Conservation (phyloP, 2,113 vertebrate species). For the Mobula hypostoma region DNA sequence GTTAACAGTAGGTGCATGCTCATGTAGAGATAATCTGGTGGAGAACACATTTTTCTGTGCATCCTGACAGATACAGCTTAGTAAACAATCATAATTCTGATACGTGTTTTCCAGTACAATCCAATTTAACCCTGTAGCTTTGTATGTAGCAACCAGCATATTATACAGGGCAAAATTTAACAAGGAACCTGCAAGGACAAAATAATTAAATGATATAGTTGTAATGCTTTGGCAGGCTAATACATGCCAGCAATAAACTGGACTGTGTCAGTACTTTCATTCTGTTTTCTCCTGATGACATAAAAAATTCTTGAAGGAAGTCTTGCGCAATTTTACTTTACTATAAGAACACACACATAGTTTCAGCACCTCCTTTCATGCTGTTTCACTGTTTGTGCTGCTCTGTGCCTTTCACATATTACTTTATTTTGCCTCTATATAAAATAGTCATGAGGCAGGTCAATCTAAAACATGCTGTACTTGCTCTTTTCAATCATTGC, state of each 20-base stretch:
- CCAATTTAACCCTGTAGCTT: too few species aligned
- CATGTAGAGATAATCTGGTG: too few species aligned
- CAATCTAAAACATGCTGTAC: not conserved
- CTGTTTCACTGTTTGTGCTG: not conserved
- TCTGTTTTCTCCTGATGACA: not conserved
- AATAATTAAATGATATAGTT: not conserved
- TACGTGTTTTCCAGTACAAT: too few species aligned
- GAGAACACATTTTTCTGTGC: too few species aligned
- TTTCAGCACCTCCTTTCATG: not conserved
- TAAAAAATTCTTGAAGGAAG: not conserved
- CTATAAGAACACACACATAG: not conserved
- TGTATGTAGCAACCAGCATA: not conserved
- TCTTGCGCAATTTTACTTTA: not conserved
- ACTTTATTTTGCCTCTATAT: not conserved
- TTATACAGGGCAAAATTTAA: not conserved
- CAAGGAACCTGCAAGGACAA: not conserved
- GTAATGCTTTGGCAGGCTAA: not conserved
- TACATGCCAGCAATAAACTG: not conserved
- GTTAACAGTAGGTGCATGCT: too few species aligned
- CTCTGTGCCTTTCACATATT: not conserved
- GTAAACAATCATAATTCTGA: too few species aligned
- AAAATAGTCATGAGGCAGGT: slow-evolving; percentile 9
- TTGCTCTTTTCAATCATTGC: slow-evolving; percentile 6
- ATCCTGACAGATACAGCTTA: too few species aligned
- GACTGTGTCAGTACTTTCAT: not conserved